Conservation (phyloP, 2,888 invertebrate genomes). For the Papilio protenor region DNA sequence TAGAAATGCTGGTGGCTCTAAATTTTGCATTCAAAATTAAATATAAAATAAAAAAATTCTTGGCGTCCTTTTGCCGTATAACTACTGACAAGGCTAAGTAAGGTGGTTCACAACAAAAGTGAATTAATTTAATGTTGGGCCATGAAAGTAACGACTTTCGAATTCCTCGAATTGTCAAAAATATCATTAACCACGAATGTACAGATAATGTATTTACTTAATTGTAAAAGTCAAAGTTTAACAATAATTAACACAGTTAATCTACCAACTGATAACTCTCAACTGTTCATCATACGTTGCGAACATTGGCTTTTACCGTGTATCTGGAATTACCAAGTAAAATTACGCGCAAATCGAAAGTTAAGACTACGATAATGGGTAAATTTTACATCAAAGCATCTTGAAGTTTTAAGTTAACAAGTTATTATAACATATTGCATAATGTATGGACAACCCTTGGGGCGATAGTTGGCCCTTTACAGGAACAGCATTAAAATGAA, state of each 20-base stretch:
- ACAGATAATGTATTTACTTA: neutral
- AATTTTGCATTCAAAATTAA: neutral
- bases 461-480: neutral
- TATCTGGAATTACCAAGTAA: neutral
- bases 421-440: neutral
- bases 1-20: neutral
- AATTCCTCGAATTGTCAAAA: neutral
- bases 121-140: neutral
- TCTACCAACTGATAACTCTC: neutral
- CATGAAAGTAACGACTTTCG: slow-evolving; percentile 3
- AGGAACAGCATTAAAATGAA: neutral
- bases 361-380: neutral
- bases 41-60: neutral
- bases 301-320: neutral
- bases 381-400: neutral
- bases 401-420: neutral
- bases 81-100: slow-evolving; percentile 9
- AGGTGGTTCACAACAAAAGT: neutral
- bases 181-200: neutral
- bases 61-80: neutral
- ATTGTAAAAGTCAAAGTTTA: neutral
- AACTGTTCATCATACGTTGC: neutral
- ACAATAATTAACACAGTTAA: neutral
- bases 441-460: neutral
- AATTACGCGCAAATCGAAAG: neutral